These are phyloP conservation scores for Hestina assimilis DNA, from an alignment of 1,140 invertebrate genomes.

Conservation along the genomic window DNA sequence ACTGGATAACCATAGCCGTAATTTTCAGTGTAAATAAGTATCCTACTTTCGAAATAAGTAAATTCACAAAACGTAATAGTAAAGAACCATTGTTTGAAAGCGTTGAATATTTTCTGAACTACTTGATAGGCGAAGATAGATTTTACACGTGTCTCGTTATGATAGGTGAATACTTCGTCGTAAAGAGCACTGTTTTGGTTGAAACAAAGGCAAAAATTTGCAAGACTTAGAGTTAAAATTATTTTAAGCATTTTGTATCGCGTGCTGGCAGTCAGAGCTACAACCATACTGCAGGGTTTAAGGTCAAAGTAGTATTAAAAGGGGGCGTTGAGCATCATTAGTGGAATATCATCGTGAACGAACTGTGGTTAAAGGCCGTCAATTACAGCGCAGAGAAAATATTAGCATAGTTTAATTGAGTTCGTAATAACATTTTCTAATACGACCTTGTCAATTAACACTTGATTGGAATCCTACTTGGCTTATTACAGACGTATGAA, in stretches of 20 bases:
- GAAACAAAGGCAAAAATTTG: constrained; percentile 28
- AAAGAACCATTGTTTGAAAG: constrained; percentile 67
- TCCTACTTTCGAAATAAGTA: constrained; percentile 68
- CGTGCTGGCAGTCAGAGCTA: constrained; percentile 22
- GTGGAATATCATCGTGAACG: constrained; percentile 36
- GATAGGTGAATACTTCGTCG: constrained; percentile 50
- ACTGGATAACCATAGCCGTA: constrained; percentile 59
- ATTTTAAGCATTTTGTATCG: constrained; percentile 44
- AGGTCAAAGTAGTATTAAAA: constrained; percentile 41
- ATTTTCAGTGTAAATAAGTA: constrained; percentile 64
- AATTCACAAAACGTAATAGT: constrained; percentile 69
- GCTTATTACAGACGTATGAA: too few relatives aligned
- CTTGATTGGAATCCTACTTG: constrained; percentile 18
- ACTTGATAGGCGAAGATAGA: constrained; percentile 54
- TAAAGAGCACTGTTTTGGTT: constrained; percentile 33
- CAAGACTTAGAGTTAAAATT: constrained; percentile 25
- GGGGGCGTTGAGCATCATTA: constrained; percentile 46
- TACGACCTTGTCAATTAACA: constrained; percentile 10
- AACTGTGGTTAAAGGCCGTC: constrained; percentile 39
- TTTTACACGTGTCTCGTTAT: constrained; percentile 48
- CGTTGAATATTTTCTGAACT: constrained; percentile 64
- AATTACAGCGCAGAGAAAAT: constrained; percentile 49
- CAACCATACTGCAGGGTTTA: constrained; percentile 42
- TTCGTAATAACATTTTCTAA: constrained; percentile 31
- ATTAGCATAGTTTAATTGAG: constrained; percentile 50